Evolutionary conservation across 2,113 vertebrate genomes (phyloP).

Genomic region (Pomatorhinus ruficollis): DNA sequence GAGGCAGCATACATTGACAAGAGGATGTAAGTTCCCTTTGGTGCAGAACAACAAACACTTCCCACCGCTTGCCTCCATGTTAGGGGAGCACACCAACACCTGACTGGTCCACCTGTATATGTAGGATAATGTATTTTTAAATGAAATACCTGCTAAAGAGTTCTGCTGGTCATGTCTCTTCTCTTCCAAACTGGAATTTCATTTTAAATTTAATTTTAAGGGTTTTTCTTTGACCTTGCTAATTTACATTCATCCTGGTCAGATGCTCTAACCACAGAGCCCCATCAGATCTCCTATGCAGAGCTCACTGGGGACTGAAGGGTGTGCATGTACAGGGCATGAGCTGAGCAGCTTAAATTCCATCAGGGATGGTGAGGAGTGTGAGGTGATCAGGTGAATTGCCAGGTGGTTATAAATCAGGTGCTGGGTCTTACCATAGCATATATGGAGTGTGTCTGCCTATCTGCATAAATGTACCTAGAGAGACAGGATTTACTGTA

Average conservation of each 20-base stretch:
- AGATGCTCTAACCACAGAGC: not conserved
- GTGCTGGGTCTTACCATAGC: not conserved
- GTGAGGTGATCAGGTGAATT: not conserved
- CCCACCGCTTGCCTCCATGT: rapidly evolving
- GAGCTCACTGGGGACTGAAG: not conserved
- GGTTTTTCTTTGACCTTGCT: not conserved
- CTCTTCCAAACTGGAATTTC: not conserved
- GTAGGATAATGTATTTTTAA: not conserved
- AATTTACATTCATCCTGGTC: not conserved
- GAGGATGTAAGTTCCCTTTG: not conserved
- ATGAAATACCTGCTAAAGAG: not conserved
- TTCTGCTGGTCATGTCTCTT: not conserved
- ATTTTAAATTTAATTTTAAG: not conserved
- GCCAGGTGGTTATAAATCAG: not conserved
- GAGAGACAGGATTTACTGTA: not conserved
- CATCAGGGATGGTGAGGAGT: not conserved
- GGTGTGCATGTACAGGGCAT: not conserved
- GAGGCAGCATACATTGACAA: not conserved
- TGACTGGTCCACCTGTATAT: not conserved
- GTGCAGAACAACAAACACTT: not conserved
- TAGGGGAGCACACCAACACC: not conserved
- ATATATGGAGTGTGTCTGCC: not conserved
- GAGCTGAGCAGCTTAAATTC: not conserved
- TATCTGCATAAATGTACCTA: no score
- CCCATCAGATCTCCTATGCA: not conserved